A percentile compares a stretch with the other conserved stretches of the same genome.
phyloP scores from a whole-genome alignment of 2,888 invertebrate species.

The Auanema freiburgensis region DNA sequence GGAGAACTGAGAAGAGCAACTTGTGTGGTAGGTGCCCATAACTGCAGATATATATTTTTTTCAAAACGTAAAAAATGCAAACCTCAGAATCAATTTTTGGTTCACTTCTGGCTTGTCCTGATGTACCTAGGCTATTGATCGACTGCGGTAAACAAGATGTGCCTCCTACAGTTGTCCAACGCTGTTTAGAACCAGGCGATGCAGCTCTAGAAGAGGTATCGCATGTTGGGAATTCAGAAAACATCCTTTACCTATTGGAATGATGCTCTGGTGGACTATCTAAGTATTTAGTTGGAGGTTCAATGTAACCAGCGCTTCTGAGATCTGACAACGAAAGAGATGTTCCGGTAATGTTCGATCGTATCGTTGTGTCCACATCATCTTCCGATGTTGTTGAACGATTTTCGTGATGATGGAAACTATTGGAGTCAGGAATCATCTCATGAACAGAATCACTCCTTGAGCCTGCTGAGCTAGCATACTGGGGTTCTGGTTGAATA shows the following conservation, averaged over 20 bases:
- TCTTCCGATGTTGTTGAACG: conserved; percentile 5
- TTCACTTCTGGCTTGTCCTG: conserved; percentile 21
- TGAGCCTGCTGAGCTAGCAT: conserved; percentile 19
- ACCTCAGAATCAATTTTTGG: conserved; percentile 21
- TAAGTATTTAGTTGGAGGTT: conserved; percentile 4
- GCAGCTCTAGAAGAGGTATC: conserved; percentile 14
- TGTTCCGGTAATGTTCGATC: conserved; percentile 10
- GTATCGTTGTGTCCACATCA: conserved; percentile 19
- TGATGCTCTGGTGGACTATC: too few species aligned
- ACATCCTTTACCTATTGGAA: neutral
- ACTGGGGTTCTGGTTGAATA: conserved; percentile 13
- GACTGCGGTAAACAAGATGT: conserved; percentile 10
- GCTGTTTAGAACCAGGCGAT: conserved; percentile 13
- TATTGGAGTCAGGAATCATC: conserved; percentile 24
- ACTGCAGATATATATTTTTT: conserved; percentile 16
- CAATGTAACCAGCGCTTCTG: conserved; percentile 8
- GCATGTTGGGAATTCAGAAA: neutral
- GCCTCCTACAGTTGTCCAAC: conserved; percentile 21
- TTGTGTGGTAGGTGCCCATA: conserved; percentile 20
- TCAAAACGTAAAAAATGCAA: neutral
- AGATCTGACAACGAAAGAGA: conserved; percentile 21
- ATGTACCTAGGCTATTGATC: conserved; percentile 10
- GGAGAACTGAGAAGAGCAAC: conserved; percentile 9
- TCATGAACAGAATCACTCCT: conserved; percentile 24
- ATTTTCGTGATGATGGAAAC: conserved; percentile 12